Percentiles rank a stretch among this genome's conserved stretches.
phyloP scores from a whole-genome alignment of 2,797 vertebrate genomes.

The Gallinago solitaria region DNA sequence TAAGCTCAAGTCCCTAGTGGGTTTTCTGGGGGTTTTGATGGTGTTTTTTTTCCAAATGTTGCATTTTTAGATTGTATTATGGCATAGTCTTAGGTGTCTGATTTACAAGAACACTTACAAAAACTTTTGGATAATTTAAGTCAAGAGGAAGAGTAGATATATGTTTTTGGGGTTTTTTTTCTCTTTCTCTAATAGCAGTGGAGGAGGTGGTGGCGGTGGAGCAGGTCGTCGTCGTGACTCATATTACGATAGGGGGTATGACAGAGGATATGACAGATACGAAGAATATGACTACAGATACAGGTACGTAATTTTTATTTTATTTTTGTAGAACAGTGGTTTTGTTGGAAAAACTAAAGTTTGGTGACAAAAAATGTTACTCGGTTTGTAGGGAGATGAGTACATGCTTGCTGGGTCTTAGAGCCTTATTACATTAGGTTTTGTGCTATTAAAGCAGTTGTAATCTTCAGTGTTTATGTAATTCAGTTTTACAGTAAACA shows the following conservation, averaged over 20 bases:
- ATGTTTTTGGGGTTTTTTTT: not conserved
- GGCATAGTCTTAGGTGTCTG: not conserved
- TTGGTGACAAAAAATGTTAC: not conserved
- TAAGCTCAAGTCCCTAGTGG: not conserved
- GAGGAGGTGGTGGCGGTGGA: conserved; percentile 78
- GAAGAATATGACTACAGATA: conserved; percentile 92
- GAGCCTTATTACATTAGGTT: rapidly evolving
- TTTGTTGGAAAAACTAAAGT: not conserved
- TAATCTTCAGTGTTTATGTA: not conserved
- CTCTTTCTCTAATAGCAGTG: conserved; percentile 52
- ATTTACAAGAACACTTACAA: not conserved
- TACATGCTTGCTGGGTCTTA: not conserved
- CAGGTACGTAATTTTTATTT: conserved; percentile 76
- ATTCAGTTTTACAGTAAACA: not conserved
- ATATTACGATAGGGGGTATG: conserved; percentile 86
- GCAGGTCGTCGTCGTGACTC: conserved; percentile 85
- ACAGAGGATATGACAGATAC: conserved; percentile 88
- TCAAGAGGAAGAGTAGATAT: not conserved
- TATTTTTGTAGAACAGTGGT: not conserved
- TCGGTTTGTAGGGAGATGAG: not conserved
- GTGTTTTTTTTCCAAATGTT: not conserved
- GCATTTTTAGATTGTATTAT: not conserved
- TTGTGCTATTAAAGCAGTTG: not conserved
- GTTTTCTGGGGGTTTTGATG: not conserved
- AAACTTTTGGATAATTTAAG: not conserved